A percentile compares a stretch with the other conserved stretches of the same genome.
Evolutionary conservation across 2,888 invertebrate genomes (phyloP).

Genomic region (Gryllus longicercus): DNA sequence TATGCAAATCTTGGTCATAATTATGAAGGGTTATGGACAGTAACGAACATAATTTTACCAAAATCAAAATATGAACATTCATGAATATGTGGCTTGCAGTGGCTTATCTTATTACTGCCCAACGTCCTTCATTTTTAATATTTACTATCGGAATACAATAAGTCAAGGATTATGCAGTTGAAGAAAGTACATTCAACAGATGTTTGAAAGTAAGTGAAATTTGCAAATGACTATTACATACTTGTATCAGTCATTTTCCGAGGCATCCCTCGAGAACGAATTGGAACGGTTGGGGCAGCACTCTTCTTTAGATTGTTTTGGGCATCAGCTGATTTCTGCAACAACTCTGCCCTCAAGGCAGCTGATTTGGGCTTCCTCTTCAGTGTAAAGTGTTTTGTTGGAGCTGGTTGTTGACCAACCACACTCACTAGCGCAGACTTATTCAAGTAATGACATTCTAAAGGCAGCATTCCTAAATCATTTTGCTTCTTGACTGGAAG

Average conservation of each 20-base stretch:
- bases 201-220: too few species aligned
- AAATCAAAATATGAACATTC: too few species aligned
- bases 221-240: slow-evolving; percentile 48
- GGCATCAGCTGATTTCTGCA: slow-evolving; percentile 88
- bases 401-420: slow-evolving; percentile 66
- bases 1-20: too few species aligned
- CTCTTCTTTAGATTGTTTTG: slow-evolving; percentile 84
- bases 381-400: slow-evolving; percentile 86
- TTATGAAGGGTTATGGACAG: too few species aligned
- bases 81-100: too few species aligned
- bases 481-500: slow-evolving; percentile 69
- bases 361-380: slow-evolving; percentile 95
- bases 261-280: slow-evolving; percentile 83
- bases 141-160: too few species aligned
- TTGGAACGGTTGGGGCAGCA: slow-evolving; percentile 83
- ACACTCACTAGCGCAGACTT: slow-evolving; percentile 86
- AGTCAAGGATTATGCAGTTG: too few species aligned
- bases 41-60: too few species aligned
- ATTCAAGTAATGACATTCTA: slow-evolving; percentile 95
- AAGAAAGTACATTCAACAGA: too few species aligned
- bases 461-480: slow-evolving; percentile 78
- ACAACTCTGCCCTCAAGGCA: slow-evolving; percentile 78
- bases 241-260: slow-evolving; percentile 96
- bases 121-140: too few species aligned
- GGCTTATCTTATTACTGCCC: too few species aligned